A percentile compares a stretch with the other conserved stretches of the same genome.
Evolutionary conservation across 2,797 vertebrate species (phyloP).

Genomic region (Protosalanx chinensis): DNA sequence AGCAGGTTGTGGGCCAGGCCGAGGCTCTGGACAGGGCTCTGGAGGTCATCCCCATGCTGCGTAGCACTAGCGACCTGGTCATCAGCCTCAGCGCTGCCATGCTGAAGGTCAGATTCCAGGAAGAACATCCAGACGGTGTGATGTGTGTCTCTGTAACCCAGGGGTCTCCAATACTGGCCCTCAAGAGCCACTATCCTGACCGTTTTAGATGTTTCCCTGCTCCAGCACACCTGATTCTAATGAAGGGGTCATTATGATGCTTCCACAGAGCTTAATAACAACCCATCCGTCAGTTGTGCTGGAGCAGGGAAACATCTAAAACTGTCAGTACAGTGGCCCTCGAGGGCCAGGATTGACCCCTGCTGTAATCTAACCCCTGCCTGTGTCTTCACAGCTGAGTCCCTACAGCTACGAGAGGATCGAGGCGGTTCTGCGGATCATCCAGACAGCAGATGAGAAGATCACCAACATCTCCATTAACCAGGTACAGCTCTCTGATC

Average conservation of each 20-base stretch:
- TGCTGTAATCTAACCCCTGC: no score
- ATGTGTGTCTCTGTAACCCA: background rate
- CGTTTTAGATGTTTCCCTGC: no score
- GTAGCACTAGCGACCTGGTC: slow-evolving; percentile 77
- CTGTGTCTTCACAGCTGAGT: slow-evolving; percentile 77
- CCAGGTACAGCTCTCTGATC: slow-evolving; percentile 72
- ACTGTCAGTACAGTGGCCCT: no score
- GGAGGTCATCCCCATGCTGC: slow-evolving; percentile 82
- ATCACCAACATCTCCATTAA: slow-evolving; percentile 76
- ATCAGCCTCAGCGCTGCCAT: slow-evolving; percentile 79
- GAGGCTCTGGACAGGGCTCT: slow-evolving; percentile 74
- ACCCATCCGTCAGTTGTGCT: no score
- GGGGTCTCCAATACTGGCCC: no score
- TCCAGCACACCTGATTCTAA: no score
- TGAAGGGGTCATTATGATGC: no score
- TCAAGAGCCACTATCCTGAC: no score
- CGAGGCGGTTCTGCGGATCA: slow-evolving; percentile 84
- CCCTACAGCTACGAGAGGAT: slow-evolving; percentile 95
- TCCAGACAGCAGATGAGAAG: slow-evolving; percentile 81
- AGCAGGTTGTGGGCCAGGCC: slow-evolving; percentile 54
- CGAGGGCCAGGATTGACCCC: no score
- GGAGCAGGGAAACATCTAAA: no score
- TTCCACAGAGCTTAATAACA: no score
- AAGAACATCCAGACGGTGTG: background rate
- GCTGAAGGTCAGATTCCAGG: slow-evolving; percentile 75